These are phyloP conservation scores for Acanthosepion lycidas DNA, from an alignment of 2,888 invertebrate species.

Conservation along the genomic window DNA sequence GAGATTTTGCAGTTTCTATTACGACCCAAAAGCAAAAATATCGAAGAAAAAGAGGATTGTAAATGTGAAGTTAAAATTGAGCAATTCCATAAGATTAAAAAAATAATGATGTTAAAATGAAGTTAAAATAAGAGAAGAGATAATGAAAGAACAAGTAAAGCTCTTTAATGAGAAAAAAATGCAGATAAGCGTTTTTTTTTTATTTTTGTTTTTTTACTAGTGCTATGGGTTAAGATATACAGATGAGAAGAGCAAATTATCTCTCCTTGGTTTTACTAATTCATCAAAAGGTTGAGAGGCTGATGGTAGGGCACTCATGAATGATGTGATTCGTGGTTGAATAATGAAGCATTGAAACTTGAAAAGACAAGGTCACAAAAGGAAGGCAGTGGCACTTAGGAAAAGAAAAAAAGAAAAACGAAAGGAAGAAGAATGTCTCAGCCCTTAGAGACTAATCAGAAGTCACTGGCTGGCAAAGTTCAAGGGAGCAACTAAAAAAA, in stretches of 20 bases:
- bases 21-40: background rate
- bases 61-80: background rate
- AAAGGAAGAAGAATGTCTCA: background rate
- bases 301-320: background rate
- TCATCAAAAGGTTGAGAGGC: constrained; percentile 18
- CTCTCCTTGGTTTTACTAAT: background rate
- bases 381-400: background rate
- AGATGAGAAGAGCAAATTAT: background rate
- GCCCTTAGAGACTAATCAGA: too few relatives aligned
- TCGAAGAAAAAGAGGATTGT: too few relatives aligned
- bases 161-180: background rate
- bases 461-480: background rate
- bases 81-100: background rate
- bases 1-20: background rate
- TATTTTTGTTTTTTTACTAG: background rate
- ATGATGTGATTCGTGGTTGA: background rate
- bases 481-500: background rate
- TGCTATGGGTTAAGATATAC: background rate
- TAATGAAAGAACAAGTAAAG: too few relatives aligned
- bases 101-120: too few relatives aligned
- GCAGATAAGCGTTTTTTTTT: background rate
- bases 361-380: background rate
- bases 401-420: background rate
- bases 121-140: too few relatives aligned
- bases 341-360: background rate